Conservation (phyloP, 2,797 vertebrate genomes). For the Pangasius sanitwongsei region DNA sequence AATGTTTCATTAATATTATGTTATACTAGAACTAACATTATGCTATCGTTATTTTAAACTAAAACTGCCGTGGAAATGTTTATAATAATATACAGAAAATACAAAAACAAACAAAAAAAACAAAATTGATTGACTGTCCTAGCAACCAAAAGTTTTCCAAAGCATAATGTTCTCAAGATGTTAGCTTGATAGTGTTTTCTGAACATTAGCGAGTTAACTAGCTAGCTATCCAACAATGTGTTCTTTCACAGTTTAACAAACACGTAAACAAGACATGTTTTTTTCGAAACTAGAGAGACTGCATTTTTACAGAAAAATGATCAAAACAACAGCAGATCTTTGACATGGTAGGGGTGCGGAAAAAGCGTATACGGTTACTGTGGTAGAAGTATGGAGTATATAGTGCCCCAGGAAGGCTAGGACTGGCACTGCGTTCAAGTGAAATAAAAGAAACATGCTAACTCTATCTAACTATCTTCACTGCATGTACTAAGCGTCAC, state of each 20-base stretch:
- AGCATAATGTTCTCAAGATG: background rate
- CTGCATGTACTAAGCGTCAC: background rate
- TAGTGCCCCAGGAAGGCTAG: constrained; percentile 18
- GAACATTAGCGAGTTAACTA: background rate
- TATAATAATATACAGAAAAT: background rate
- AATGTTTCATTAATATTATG: background rate
- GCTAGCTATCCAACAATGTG: background rate
- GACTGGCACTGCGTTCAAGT: constrained; percentile 25
- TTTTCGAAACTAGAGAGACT: background rate
- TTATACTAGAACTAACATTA: background rate
- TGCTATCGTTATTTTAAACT: background rate
- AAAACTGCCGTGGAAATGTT: background rate
- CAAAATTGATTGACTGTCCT: background rate
- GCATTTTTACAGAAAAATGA: background rate
- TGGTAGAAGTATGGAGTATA: constrained; percentile 6
- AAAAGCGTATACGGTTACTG: constrained; percentile 15
- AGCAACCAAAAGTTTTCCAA: too few species aligned
- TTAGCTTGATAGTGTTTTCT: background rate
- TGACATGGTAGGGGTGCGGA: constrained; percentile 17
- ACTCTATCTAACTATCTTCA: constrained; percentile 11
- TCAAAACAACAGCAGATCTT: background rate
- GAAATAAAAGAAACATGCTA: constrained; percentile 31
- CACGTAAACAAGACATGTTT: too few species aligned
- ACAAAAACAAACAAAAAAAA: background rate
- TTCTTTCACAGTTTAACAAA: background rate